Base-by-base conservation (phyloP, 2,888 invertebrate species). In the Mythimna pallens region DNA sequence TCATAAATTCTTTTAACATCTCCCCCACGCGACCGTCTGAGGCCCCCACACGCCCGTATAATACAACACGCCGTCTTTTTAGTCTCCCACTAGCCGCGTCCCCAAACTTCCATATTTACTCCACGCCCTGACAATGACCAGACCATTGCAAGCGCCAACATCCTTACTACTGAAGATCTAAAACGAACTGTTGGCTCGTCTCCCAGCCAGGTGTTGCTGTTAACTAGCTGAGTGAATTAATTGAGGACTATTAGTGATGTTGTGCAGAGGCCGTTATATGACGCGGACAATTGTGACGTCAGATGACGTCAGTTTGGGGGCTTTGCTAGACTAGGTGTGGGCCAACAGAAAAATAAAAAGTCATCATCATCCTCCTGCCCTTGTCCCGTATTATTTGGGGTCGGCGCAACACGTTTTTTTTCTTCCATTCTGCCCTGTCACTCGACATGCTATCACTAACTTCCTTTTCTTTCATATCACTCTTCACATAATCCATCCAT, bases 201-300 rank as follows among this genome's bases (percentile, higher is more conserved):
- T 63, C 76, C 76, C 73, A 61, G 62, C 54, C 80, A 73, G 82
- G 71, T 80, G 73, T 36, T 52, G 25, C 22, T 61, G 22, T 17
- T 67, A 54, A 77, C 54, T 73, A 70, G 57, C 17, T 34, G 50
- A 77, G 40, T 63, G 20, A 14, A 82, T 80, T 75, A 69, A 82
- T 80, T 80, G 61, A 52, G 67, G 30, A 22, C 64, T 80, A 62
- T 54, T 52, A 52, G 20, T 55, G 57, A 67, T 64, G 14, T 54
- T 55, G 22, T 61, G 61, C 70, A 50, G 54, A 64, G 66, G 65
- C 43, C 58, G 43, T 8, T 43, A 0, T 12, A 10, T 61, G 78
- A 64, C 66, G 64, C 59, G 4, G 54, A 3, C 9, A 34, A 12
- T 14, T 47, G 25, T 78, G 65, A 73, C 65, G 80, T 65, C 40